Conservation (phyloP, 2,888 invertebrate genomes). For the Nomada goodeniana region DNA sequence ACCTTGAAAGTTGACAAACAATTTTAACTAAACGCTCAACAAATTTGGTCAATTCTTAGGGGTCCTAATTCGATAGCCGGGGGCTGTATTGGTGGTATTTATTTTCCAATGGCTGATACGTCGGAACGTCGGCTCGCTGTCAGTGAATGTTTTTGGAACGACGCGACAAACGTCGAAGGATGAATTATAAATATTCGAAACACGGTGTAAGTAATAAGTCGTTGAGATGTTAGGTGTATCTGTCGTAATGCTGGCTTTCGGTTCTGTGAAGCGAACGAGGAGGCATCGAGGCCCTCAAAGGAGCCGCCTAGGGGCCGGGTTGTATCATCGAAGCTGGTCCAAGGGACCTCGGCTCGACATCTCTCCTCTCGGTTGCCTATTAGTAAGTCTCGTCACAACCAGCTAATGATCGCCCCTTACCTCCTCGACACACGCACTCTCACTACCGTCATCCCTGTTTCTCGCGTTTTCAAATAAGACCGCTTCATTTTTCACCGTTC, state of each 20-base stretch:
- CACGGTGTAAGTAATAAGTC: conserved; percentile 65
- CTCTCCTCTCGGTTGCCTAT: conserved; percentile 81
- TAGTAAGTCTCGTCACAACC: conserved; percentile 80
- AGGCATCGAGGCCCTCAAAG: conserved; percentile 79
- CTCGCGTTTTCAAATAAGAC: conserved; percentile 27
- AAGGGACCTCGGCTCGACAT: conserved; percentile 76
- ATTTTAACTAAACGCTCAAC: too few species aligned
- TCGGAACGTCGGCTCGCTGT: not conserved
- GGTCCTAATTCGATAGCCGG: too few species aligned
- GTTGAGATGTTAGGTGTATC: conserved; percentile 68
- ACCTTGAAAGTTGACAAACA: too few species aligned
- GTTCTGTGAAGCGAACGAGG: conserved; percentile 71
- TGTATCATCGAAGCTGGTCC: conserved; percentile 76
- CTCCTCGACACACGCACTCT: conserved; percentile 50
- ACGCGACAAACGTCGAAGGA: conserved; percentile 11
- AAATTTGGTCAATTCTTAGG: too few species aligned
- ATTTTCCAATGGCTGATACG: too few species aligned
- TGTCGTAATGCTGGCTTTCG: conserved; percentile 71
- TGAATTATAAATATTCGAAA: conserved; percentile 58
- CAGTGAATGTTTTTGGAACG: not conserved
- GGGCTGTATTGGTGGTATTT: too few species aligned
- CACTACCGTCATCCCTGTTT: conserved; percentile 36
- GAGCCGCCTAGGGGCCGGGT: conserved; percentile 75
- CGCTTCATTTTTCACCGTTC: conserved; percentile 1
- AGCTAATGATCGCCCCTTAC: conserved; percentile 78